Base-by-base conservation (phyloP, 2,113 vertebrate genomes). In the Dascyllus trimaculatus region DNA sequence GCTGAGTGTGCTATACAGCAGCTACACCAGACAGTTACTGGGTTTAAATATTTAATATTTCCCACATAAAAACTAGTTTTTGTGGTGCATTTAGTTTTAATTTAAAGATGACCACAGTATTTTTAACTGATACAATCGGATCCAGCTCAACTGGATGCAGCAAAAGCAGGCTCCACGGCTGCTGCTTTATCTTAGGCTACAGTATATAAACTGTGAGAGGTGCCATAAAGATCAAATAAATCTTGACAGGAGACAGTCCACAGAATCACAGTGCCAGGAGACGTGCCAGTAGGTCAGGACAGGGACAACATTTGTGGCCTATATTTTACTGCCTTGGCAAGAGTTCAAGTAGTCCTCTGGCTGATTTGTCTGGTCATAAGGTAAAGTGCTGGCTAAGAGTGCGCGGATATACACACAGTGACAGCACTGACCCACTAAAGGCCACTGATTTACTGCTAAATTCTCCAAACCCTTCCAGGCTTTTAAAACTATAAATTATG, bases 191-290 rank as follows among this genome's bases (percentile, higher is more conserved):
- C 83, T 80, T 21, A 11, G 53, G 80, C 82, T 72, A 85, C 82
- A 85, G 75, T 81, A 73, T 85, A 87, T 87, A 85, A 86, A 87
- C 64, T 40, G 73, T 43, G 57, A 88, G 75, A 78, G 79, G 66
- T 64, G 84, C 85, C 70, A 88, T 90, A 89, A 92, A 91, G 89
- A 89, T 91, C 81, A 72, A 75, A 89, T 92, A 91, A 91, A 92
- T 86, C 85, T 60, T 57, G 70, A 83, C 83, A 82, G 81, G 61
- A 85, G 79, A 86, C 82, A 48, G 71, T 81, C 58, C 84, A 17
- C 78, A 85, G 82, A 86, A 92, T 85, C 87, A 84, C 90, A 83
- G 66, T 75, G 86, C 83, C 80, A 86, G 57, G 65, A 89, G 80
- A 89, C 19, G 69, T 85, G 85, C 85, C 82, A 84, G 76, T 59